phyloP scores from a whole-genome alignment of 1,140 invertebrate species.

The Odontomachus brunneus region DNA sequence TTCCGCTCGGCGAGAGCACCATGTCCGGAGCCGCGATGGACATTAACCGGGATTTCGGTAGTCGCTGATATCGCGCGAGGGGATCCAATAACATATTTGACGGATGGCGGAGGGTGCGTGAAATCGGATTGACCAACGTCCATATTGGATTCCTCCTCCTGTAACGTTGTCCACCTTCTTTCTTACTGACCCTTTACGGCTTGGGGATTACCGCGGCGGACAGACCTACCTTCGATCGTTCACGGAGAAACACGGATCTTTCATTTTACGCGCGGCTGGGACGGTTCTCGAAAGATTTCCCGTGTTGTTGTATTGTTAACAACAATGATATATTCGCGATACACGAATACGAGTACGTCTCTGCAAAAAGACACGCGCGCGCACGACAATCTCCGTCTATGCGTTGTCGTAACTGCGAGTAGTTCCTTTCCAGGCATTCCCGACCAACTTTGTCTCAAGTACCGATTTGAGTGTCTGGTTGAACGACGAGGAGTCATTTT shows the following conservation, averaged over 20 bases:
- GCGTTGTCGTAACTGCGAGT: slow-evolving; percentile 14
- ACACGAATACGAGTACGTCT: background rate
- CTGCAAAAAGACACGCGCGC: no score
- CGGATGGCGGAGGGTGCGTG: slow-evolving; percentile 76
- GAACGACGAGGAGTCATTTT: slow-evolving; percentile 69
- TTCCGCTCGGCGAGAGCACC: slow-evolving; percentile 18
- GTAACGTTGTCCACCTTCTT: slow-evolving; percentile 25
- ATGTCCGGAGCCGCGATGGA: slow-evolving; percentile 46
- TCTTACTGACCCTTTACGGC: slow-evolving; percentile 38
- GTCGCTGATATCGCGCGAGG: slow-evolving; percentile 73
- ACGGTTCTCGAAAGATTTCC: background rate
- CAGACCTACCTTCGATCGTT: slow-evolving; percentile 61
- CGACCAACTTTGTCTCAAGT: slow-evolving; percentile 54
- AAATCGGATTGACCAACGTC: slow-evolving; percentile 84
- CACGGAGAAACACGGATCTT: slow-evolving; percentile 57
- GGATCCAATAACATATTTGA: slow-evolving; percentile 84
- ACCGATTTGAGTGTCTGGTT: slow-evolving; percentile 59
- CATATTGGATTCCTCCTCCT: slow-evolving; percentile 78
- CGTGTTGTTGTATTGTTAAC: background rate
- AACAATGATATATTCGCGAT: slow-evolving; percentile 5
- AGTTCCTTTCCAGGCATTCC: slow-evolving; percentile 21
- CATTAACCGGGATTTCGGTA: slow-evolving; percentile 32
- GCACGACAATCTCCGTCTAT: slow-evolving; percentile 24
- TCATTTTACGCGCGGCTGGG: slow-evolving; percentile 49
- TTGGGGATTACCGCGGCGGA: slow-evolving; percentile 64